These are phyloP conservation scores for Antheraea pernyi DNA, from an alignment of 1,140 invertebrate species.

Conservation along the genomic window DNA sequence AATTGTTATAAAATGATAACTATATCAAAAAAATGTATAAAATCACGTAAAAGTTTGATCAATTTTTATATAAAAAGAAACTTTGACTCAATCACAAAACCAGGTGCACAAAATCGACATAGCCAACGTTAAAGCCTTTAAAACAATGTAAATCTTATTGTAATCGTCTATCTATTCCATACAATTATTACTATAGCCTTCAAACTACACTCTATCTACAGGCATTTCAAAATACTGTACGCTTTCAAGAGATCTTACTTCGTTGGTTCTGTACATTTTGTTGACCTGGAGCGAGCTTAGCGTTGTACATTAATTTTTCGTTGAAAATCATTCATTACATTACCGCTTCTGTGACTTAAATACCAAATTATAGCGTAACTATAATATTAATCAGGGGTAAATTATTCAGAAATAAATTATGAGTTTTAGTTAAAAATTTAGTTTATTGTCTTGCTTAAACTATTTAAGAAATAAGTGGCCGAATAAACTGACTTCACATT, in stretches of 20 bases:
- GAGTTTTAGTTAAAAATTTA: background rate
- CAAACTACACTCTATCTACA: conserved; percentile 60
- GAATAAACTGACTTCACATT: too few relatives aligned
- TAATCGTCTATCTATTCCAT: background rate
- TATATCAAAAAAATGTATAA: too few relatives aligned
- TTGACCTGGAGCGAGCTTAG: conserved; percentile 49
- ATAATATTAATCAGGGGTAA: background rate
- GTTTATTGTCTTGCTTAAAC: too few relatives aligned
- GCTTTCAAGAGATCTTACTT: conserved; percentile 17
- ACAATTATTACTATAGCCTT: conserved; percentile 14
- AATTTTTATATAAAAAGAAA: background rate
- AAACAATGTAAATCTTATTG: background rate
- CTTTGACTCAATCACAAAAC: conserved; percentile 43
- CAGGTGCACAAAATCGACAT: conserved; percentile 75
- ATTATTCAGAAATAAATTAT: background rate
- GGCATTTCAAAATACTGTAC: background rate
- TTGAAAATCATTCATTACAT: conserved; percentile 44
- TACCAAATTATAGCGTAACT: conserved; percentile 5
- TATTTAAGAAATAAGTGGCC: too few relatives aligned
- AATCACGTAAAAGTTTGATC: too few relatives aligned
- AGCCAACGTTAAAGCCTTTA: conserved; percentile 58
- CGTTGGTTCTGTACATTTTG: conserved; percentile 73
- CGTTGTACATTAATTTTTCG: conserved; percentile 7
- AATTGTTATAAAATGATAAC: too few relatives aligned
- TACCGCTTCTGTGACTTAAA: conserved; percentile 12